Conservation (phyloP, 2,797 vertebrate genomes). For the Eurystomus glaucurus region DNA sequence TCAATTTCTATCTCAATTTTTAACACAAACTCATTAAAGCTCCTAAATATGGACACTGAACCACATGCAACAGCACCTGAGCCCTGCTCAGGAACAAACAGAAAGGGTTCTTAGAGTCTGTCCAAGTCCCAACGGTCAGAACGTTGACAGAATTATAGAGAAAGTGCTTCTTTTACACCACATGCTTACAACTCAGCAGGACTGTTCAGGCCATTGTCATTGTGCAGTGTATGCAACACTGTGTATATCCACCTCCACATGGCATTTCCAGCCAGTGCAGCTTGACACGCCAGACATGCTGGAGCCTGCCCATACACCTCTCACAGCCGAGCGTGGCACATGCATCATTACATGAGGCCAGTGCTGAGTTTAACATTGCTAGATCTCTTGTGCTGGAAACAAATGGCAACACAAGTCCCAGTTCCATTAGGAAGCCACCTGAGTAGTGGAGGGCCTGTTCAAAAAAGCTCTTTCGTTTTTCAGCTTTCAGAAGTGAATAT, state of each 20-base stretch:
- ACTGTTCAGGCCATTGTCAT: fast-evolving
- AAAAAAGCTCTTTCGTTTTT: not conserved
- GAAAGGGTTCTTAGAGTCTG: not conserved
- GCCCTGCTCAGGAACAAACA: not conserved
- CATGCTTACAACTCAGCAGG: not conserved
- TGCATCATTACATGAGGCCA: fast-evolving
- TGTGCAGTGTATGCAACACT: not conserved
- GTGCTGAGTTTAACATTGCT: fast-evolving
- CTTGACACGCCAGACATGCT: fast-evolving
- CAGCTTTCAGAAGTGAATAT: not conserved
- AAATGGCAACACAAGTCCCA: not conserved
- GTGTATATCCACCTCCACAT: fast-evolving
- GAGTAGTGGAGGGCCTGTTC: fast-evolving
- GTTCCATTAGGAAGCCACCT: not conserved
- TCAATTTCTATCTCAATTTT: not conserved
- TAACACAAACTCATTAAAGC: not conserved
- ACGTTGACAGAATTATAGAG: not conserved
- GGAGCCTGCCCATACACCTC: fast-evolving
- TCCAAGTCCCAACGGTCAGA: fast-evolving
- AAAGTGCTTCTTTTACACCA: not conserved
- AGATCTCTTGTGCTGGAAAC: not conserved
- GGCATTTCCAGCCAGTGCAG: not conserved
- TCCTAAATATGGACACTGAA: not conserved
- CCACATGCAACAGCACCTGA: not conserved
- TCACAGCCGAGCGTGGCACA: fast-evolving